Base-by-base conservation (phyloP, 2,113 vertebrate species). In the Notothenia coriiceps region DNA sequence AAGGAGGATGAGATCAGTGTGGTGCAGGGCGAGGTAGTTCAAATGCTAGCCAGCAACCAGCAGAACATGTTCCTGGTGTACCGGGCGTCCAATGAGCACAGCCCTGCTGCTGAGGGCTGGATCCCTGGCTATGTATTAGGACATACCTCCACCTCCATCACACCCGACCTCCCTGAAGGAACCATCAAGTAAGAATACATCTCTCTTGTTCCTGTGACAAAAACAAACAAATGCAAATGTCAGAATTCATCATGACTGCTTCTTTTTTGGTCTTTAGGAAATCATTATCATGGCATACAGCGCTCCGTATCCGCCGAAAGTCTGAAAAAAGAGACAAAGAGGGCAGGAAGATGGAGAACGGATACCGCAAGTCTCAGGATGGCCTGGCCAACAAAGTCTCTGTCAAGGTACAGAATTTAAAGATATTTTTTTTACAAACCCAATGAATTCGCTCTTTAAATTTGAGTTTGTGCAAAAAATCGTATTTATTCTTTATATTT, bases 31-130 rank as follows among this genome's bases (percentile, higher is more conserved):
- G 98, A 99, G 94, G 98, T 99, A 86, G 98, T 99, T 93, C 98
- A 99, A 92, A 97, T 99, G 92, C 94, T 99, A 92, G 98, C 98
- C 96, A 98, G 97, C 95, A 99, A 99, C 93, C 98, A 99, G 93
- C 98, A 99, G 94, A 98, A 97, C 96, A 99, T 99, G 98, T 99
- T 99, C 93, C 95, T 99, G 96, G 98, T 99, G 94, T 98, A 99
- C 93, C 96, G 98, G 87, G 97, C 98, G 78, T 96, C 98, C 94
- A 99, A 96, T 57, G 97, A 99, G 93, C 97, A 98, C 91, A 96
- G 97, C 93, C 98, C 98, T 2, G 98, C 98, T 13, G 98, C 98
- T 18, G 98, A 99, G 95, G 98, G 98, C 96, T 99, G 98, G 98
- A 99, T 99, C 94, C 98, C 98, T 79, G 97, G 97, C 94, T 97